These are phyloP conservation scores for Brachystomella parvula DNA, from an alignment of 1,140 invertebrate species.

Conservation along the genomic window DNA sequence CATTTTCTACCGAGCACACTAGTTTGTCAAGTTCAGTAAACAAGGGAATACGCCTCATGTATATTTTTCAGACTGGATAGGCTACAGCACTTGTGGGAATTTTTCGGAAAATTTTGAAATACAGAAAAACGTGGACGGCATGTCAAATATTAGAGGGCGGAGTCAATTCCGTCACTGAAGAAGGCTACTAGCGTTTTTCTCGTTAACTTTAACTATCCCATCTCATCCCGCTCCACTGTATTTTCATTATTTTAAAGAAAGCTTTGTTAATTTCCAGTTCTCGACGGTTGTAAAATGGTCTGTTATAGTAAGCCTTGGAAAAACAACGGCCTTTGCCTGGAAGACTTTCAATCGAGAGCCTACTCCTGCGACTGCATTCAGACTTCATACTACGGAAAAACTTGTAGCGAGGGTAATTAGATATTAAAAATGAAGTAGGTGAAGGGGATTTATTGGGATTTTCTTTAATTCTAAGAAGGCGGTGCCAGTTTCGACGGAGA, in stretches of 20 bases:
- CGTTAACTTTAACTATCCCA: too few species aligned
- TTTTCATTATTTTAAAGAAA: neutral
- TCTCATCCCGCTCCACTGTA: conserved; percentile 20
- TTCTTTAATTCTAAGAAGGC: conserved; percentile 54
- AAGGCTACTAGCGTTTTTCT: too few species aligned
- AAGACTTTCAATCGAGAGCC: conserved; percentile 75
- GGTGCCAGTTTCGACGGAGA: conserved; percentile 80
- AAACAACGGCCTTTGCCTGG: conserved; percentile 72
- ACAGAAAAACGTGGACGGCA: too few species aligned
- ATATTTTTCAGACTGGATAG: too few species aligned
- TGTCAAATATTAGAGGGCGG: too few species aligned
- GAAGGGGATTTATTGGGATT: too few species aligned
- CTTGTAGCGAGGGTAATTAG: conserved; percentile 51
- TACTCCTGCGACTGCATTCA: conserved; percentile 78
- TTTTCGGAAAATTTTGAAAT: too few species aligned
- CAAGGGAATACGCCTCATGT: too few species aligned
- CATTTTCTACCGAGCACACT: too few species aligned
- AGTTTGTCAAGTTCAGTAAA: too few species aligned
- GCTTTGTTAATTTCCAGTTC: conserved; percentile 37
- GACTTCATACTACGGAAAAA: conserved; percentile 77
- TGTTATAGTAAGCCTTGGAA: conserved; percentile 79
- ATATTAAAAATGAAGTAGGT: conserved; percentile 3
- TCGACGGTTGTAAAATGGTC: conserved; percentile 76
- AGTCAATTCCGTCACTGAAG: too few species aligned
- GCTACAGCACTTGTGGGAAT: too few species aligned